A percentile compares a stretch with the other conserved stretches of the same genome.
Evolutionary conservation across 2,888 invertebrate genomes (phyloP).

Genomic region (Heliconius ethilla): DNA sequence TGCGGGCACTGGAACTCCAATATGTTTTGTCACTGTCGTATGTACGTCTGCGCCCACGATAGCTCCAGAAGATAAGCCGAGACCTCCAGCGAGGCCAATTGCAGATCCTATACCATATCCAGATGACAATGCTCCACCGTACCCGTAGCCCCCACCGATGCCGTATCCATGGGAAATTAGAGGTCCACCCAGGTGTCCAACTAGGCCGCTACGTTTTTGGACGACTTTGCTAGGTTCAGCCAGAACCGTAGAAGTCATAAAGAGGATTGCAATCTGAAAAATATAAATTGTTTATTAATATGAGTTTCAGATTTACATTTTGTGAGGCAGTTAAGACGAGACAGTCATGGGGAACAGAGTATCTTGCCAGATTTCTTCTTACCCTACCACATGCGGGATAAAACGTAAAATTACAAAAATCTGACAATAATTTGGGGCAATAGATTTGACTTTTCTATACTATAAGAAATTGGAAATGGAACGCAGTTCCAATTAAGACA

Average conservation of each 20-base stretch:
- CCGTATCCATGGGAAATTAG: slow-evolving; percentile 50
- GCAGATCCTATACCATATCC: slow-evolving; percentile 44
- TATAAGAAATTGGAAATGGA: no score
- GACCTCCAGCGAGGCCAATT: slow-evolving; percentile 23
- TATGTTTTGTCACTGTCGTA: slow-evolving; percentile 77
- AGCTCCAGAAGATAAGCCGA: slow-evolving; percentile 45
- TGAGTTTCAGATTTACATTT: neutral
- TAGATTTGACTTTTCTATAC: no score
- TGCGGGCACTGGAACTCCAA: slow-evolving; percentile 76
- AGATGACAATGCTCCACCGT: slow-evolving; percentile 10
- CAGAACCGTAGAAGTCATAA: slow-evolving; percentile 67
- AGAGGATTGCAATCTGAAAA: slow-evolving; percentile 67
- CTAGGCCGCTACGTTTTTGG: slow-evolving; percentile 72
- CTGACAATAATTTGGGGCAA: no score
- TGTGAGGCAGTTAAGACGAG: neutral
- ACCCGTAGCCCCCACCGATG: slow-evolving; percentile 43
- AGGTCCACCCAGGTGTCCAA: slow-evolving; percentile 65
- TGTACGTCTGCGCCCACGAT: slow-evolving; percentile 75
- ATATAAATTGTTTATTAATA: neutral
- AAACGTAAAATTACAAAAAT: no score
- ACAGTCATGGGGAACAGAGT: neutral
- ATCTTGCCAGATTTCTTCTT: no score
- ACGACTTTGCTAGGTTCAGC: slow-evolving; percentile 74
- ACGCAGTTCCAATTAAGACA: no score
- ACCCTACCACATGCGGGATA: no score